Evolutionary conservation across 2,113 vertebrate genomes (phyloP), one percentile per base, ranked within the genome.

Genomic region (Heterotilapia buettikoferi): DNA sequence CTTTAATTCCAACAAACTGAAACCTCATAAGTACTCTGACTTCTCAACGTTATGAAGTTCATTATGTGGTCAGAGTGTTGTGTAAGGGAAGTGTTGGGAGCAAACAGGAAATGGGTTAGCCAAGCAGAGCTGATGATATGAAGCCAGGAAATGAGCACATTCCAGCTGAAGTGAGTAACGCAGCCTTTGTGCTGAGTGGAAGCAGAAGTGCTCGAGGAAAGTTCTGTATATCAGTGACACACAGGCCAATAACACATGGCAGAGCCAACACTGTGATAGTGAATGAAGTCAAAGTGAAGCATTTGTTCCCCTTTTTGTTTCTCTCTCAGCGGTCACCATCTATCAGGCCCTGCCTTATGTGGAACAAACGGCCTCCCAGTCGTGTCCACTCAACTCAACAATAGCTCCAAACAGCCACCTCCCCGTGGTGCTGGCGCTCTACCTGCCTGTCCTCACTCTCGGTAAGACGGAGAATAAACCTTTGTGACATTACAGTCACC

Each of bases 291-390:
- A 33, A 11, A 24, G 11, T n/a, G 8, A 52, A 52, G 24, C 9
- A 10, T 63, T 11, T 33, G 16, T 33, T 63, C 59, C 29, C 29
- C 57, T 31, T 61, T 31, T 31, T 31, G 2, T 24, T 3, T 13
- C 31, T 38, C 26, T 38, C 29, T 82, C 94, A 99, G 98, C 96
- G 82, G 94, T 98, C 88, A 97, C 96, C 9, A 92, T 99, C 78
- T 97, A 95, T 85, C 96, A 98, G 83, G 97, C 97, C 0, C 89
- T 98, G 90, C 96, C 94, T 9, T 97, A 97, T 83, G 95, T 97
- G 71, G 96, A 97, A 93, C 93, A 95, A 9, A 84, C 93, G 57
- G 95, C 96, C 53, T 91, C 94, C 63, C 86, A 24, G 92, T 89
- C 95, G 4, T 38, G 96, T 13, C 10, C 63, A 38, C 63, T 40